Evolutionary conservation across 2,888 invertebrate genomes (phyloP), one percentile per base, ranked within the genome.

Genomic region (Synanthedon formicaeformis): DNA sequence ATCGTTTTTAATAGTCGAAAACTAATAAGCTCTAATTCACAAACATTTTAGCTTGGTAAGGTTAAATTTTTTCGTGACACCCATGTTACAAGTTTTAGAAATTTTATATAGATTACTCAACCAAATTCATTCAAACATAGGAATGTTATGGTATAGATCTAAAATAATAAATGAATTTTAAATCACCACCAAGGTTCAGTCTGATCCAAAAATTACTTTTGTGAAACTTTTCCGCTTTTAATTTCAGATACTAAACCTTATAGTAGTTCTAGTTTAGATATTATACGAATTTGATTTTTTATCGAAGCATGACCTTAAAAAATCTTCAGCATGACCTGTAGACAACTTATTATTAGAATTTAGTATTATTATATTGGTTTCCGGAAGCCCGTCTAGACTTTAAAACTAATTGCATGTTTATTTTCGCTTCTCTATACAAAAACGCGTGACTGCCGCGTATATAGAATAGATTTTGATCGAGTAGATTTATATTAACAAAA

Each of bases 281-380:
- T 23, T 23, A 23, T 10, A 66, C 65, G 58, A 59, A 66, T 60
- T 69, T 69, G 64, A 65, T 68, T 69, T 67, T 64, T 66, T 60
- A 64, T 73, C 66, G 65, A 74, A 81, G 85, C 85, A 86, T 85
- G 85, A 65, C 58, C 34, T 57, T 67, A 71, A 57, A 64, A 65
- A 65, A 64, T 69, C 74, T 76, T 77, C 70, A 73, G 86, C 86
- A 86, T 86, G 86, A 61, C 63, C 64, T 65, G 77, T 84, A 83
- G 85, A 72, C 58, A 34, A 23, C 5, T 34, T 34, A 34, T 34
- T 56, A 60, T 64, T 74, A 71, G 69, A 64, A 60, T 61, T 70
- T 50, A 74, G 73, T 60, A 64, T 8, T 65, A 60, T 62, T 64
- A 62, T 65, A 60, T 60, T 58, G 61, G 60, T 63, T 65, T 67